phyloP scores from a whole-genome alignment of 2,888 invertebrate genomes.

The Cosmorhoe ocellata region DNA sequence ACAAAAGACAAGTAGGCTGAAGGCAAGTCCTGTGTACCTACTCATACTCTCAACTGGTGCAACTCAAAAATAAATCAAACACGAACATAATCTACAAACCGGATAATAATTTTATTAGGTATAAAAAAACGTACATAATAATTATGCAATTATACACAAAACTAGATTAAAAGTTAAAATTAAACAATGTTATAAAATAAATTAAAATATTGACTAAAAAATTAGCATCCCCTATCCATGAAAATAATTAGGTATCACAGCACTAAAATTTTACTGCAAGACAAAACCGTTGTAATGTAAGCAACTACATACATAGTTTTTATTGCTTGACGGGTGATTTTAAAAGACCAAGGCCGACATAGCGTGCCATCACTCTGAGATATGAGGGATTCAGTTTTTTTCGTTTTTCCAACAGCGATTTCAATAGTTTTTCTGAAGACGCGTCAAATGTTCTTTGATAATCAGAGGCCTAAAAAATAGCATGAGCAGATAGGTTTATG shows the following conservation, averaged over 20 bases:
- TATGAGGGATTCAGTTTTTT: constrained; percentile 72
- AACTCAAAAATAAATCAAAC: too few species aligned
- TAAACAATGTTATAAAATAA: constrained; percentile 14
- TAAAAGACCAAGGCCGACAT: constrained; percentile 68
- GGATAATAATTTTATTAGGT: constrained; percentile 10
- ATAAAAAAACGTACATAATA: constrained; percentile 1
- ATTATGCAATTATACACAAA: background rate
- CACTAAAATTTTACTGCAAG: constrained; percentile 19
- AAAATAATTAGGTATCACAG: background rate
- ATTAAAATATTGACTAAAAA: constrained; percentile 17
- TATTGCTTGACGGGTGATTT: constrained; percentile 45
- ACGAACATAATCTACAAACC: background rate
- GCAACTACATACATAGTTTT: too few species aligned
- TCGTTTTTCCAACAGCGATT: constrained; percentile 62
- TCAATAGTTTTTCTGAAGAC: constrained; percentile 59
- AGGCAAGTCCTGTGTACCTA: too few species aligned
- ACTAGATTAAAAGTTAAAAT: constrained; percentile 16
- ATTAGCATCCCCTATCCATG: background rate
- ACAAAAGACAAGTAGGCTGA: too few species aligned
- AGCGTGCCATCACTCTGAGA: constrained; percentile 74
- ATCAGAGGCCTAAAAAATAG: constrained; percentile 62
- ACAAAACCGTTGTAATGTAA: too few species aligned
- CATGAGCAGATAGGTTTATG: background rate
- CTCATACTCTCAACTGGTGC: too few species aligned
- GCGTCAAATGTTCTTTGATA: constrained; percentile 67